Conservation (phyloP, 1,140 invertebrate genomes). For the Formica selysi region DNA sequence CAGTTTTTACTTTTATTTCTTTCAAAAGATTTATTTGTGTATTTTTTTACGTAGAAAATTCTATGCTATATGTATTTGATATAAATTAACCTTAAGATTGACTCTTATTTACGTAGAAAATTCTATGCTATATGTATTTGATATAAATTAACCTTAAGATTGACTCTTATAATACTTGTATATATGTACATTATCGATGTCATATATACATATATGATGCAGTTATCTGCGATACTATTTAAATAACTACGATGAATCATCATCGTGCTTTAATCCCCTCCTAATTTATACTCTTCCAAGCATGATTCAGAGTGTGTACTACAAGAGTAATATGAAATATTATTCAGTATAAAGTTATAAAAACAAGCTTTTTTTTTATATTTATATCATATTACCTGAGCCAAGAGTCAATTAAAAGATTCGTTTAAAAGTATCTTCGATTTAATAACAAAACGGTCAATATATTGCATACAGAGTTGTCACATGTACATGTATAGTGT, state of each 20-base stretch:
- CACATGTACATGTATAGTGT: conserved; percentile 1
- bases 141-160: no score
- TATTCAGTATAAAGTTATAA: not conserved
- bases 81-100: no score
- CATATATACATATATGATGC: not conserved
- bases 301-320: not conserved
- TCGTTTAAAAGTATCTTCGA: conserved; percentile 44
- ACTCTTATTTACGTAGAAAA: not conserved
- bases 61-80: not conserved
- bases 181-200: not conserved
- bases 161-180: no score
- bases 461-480: conserved; percentile 31
- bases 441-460: conserved; percentile 49
- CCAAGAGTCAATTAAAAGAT: not conserved
- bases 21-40: not conserved
- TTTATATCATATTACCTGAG: not conserved
- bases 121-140: not conserved
- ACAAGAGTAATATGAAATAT: not conserved
- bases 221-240: not conserved
- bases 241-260: conserved; percentile 14
- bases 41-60: not conserved
- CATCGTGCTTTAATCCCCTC: not conserved
- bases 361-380: not conserved
- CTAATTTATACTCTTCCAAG: not conserved
- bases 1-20: not conserved